A percentile compares a stretch with the other conserved stretches of the same genome.
Conservation (phyloP, 2,797 vertebrate species). For the Ctenopoma kingsleyae region DNA sequence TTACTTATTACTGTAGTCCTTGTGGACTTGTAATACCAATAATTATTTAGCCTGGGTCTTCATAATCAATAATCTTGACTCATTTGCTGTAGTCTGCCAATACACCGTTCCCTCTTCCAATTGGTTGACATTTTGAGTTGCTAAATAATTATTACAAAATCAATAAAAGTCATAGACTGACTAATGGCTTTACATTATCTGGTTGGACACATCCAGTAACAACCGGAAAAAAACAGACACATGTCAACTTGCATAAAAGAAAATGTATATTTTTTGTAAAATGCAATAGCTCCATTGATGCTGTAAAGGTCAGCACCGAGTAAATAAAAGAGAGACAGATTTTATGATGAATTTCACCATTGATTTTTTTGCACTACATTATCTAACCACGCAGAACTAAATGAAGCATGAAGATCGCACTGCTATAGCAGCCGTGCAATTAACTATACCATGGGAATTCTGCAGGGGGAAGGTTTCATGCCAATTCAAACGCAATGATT, state of each 20-base stretch:
- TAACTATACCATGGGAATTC: slow-evolving; percentile 9
- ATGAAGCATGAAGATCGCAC: slow-evolving; percentile 33
- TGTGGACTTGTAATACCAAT: slow-evolving; percentile 16
- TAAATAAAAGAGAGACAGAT: slow-evolving; percentile 8
- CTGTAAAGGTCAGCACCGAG: neutral
- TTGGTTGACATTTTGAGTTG: slow-evolving; percentile 49
- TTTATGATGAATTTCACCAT: slow-evolving; percentile 8
- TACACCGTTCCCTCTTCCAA: slow-evolving; percentile 19
- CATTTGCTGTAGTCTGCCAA: slow-evolving; percentile 27
- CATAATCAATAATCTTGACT: slow-evolving; percentile 40
- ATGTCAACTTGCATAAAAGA: neutral
- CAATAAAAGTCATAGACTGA: slow-evolving; percentile 49
- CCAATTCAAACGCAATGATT: slow-evolving; percentile 6
- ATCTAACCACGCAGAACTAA: slow-evolving; percentile 17
- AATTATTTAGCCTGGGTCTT: slow-evolving; percentile 5
- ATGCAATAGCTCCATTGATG: neutral
- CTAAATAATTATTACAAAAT: slow-evolving; percentile 53
- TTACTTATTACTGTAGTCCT: slow-evolving; percentile 10
- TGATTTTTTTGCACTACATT: slow-evolving; percentile 20
- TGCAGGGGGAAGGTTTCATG: neutral
- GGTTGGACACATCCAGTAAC: neutral
- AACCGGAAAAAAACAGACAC: neutral
- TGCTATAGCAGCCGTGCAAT: slow-evolving; percentile 11
- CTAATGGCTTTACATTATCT: slow-evolving; percentile 48
- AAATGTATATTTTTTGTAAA: neutral